These are phyloP conservation scores for Calameuta pallipes DNA, from an alignment of 2,888 invertebrate genomes.

Conservation along the genomic window DNA sequence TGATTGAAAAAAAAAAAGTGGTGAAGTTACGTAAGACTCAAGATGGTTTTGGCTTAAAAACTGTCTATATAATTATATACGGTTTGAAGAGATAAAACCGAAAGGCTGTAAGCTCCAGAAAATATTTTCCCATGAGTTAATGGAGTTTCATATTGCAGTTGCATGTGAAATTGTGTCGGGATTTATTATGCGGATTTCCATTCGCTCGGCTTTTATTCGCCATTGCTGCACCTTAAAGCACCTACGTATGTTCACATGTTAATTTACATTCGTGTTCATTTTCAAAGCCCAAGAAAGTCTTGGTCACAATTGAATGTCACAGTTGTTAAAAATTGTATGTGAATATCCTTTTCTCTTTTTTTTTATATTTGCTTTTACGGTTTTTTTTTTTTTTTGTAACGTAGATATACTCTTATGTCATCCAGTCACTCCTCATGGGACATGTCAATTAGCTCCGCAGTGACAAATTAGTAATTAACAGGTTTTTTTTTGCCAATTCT, in stretches of 20 bases:
- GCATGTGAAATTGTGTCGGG: background rate
- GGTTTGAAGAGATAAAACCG: background rate
- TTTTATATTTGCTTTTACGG: background rate
- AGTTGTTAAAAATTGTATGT: background rate
- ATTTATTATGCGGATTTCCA: background rate
- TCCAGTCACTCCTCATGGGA: background rate
- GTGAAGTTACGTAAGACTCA: no score
- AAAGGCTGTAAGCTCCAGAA: background rate
- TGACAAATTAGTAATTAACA: background rate
- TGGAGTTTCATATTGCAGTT: background rate
- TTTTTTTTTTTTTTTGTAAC: background rate
- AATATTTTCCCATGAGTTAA: background rate
- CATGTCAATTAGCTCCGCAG: background rate
- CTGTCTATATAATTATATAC: no score
- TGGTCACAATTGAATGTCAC: background rate
- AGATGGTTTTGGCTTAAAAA: no score
- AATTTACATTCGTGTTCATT: background rate
- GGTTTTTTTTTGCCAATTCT: background rate
- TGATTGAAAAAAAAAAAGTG: background rate
- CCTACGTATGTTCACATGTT: background rate
- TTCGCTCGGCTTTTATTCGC: background rate
- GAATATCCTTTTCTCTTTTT: background rate
- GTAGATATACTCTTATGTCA: background rate
- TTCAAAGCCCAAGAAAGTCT: no score
- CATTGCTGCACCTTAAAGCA: background rate